Conservation (phyloP, 2,888 invertebrate species). For the Cephalotes varians region DNA sequence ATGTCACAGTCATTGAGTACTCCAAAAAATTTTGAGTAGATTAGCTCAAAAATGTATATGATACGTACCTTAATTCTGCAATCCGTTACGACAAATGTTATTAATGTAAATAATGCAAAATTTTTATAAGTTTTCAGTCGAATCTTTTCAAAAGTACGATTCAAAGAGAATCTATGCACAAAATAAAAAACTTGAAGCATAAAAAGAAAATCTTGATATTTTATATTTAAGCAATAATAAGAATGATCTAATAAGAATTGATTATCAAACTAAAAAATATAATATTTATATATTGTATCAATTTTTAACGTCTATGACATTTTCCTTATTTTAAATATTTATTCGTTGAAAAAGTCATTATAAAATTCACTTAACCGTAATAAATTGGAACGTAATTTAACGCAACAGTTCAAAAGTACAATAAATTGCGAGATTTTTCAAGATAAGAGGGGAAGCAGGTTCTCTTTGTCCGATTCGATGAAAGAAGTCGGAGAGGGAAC, state of each 20-base stretch:
- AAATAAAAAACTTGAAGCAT: no score
- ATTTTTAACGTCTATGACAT: neutral
- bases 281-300: neutral
- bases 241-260: no score
- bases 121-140: neutral
- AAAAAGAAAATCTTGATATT: no score
- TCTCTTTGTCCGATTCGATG: conserved; percentile 36
- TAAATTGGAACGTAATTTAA: conserved; percentile 11
- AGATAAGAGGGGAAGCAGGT: neutral
- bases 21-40: neutral
- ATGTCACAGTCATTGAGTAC: neutral
- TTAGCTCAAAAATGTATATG: neutral
- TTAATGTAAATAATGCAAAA: neutral
- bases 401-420: neutral
- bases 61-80: neutral
- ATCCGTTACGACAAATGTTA: neutral
- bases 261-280: neutral
- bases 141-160: neutral
- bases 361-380: neutral
- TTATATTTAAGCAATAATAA: no score
- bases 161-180: neutral
- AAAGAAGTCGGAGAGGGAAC: conserved; percentile 37
- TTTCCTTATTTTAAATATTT: neutral
- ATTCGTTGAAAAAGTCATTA: neutral
- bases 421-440: neutral